Percentiles rank a stretch among this genome's conserved stretches.
These are phyloP conservation scores for Oryctes rhinoceros DNA, from an alignment of 1,140 invertebrate species.

Conservation along the genomic window DNA sequence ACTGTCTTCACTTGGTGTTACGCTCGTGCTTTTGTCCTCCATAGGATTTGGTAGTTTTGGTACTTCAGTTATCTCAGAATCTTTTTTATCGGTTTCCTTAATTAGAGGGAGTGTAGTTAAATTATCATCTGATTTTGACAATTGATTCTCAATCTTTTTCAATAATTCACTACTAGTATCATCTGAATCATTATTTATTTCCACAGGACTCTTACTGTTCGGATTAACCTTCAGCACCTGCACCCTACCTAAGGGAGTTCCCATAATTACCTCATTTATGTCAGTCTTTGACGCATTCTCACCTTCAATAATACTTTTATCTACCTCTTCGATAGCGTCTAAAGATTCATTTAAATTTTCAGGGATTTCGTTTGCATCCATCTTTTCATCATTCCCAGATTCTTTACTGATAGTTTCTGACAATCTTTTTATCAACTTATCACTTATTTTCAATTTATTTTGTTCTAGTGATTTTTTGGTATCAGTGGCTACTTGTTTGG, in stretches of 20 bases:
- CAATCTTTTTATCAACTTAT: conserved; percentile 52
- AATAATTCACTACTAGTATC: neutral
- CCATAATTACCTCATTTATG: conserved; percentile 21
- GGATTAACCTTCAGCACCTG: neutral
- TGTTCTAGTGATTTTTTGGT: neutral
- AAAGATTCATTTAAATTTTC: conserved; percentile 13
- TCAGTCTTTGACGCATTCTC: neutral
- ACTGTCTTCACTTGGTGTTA: neutral
- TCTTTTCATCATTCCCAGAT: conserved; percentile 10
- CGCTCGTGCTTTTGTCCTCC: too few species aligned
- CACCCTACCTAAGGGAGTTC: neutral
- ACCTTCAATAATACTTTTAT: conserved; percentile 38
- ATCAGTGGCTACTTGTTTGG: neutral
- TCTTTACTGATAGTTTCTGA: conserved; percentile 17
- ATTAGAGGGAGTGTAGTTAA: neutral
- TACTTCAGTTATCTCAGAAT: neutral
- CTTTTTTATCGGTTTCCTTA: neutral
- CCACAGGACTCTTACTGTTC: conserved; percentile 15
- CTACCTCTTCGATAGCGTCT: conserved; percentile 37
- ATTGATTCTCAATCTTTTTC: conserved; percentile 6
- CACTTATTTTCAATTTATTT: conserved; percentile 35
- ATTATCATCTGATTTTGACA: neutral
- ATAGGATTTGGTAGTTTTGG: neutral
- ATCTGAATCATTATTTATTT: neutral
- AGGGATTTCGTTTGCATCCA: neutral